Conservation (phyloP, 2,888 invertebrate genomes). For the Leucoptera coffeella region DNA sequence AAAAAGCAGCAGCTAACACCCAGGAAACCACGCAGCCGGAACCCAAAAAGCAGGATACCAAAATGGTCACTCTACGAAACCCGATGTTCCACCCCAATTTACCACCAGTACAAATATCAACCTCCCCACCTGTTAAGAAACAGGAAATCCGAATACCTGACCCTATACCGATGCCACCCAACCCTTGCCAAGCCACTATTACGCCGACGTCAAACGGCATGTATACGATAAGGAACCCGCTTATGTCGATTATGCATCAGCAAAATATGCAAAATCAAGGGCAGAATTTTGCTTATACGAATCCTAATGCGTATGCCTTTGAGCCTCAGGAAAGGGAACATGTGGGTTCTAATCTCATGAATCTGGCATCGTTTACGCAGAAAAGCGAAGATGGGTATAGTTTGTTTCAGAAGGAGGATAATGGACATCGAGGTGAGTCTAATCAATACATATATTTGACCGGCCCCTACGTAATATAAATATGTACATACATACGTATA, state of each 20-base stretch:
- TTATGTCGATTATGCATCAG: slow-evolving; percentile 51
- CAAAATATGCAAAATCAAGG: slow-evolving; percentile 13
- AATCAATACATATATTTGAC: too few relatives aligned
- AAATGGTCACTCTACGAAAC: slow-evolving; percentile 73
- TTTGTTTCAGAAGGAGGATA: slow-evolving; percentile 22
- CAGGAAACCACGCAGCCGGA: slow-evolving; percentile 8
- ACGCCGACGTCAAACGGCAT: slow-evolving; percentile 58
- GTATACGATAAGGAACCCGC: slow-evolving; percentile 78
- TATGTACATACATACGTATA: too few relatives aligned
- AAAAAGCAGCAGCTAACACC: slow-evolving; percentile 23
- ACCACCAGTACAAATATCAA: slow-evolving; percentile 26
- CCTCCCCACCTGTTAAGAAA: slow-evolving; percentile 17
- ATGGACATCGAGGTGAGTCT: slow-evolving; percentile 19
- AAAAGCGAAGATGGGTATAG: slow-evolving; percentile 44
- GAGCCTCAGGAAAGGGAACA: slow-evolving; percentile 10
- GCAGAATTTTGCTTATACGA: slow-evolving; percentile 22
- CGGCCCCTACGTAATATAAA: too few relatives aligned
- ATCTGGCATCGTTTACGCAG: slow-evolving; percentile 37
- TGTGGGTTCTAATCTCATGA: slow-evolving; percentile 18
- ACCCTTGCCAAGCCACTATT: slow-evolving; percentile 41
- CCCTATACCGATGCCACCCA: slow-evolving; percentile 40
- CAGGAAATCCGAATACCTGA: slow-evolving; percentile 30
- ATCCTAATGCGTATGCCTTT: slow-evolving; percentile 20
- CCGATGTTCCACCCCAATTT: slow-evolving; percentile 66
- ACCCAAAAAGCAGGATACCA: slow-evolving; percentile 22